phyloP scores from a whole-genome alignment of 2,113 vertebrate genomes.

The Lathamus discolor region DNA sequence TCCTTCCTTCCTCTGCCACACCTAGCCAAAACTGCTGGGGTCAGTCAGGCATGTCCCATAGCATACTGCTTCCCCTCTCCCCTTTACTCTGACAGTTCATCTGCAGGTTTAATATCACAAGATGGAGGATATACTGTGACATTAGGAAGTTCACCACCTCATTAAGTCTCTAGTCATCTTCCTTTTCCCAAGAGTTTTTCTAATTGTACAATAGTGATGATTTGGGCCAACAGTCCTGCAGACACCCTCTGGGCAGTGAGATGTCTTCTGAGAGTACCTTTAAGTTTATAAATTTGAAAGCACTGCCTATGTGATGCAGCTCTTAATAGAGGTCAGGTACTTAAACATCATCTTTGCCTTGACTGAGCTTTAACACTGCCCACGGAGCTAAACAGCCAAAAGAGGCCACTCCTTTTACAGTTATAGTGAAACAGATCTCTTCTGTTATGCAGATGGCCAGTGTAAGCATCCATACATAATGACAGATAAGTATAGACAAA shows the following conservation, averaged over 20 bases:
- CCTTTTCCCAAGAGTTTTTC: not conserved
- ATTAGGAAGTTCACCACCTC: not conserved
- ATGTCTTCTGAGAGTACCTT: not conserved
- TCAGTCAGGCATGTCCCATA: not conserved
- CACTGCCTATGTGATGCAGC: not conserved
- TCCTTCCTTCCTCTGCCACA: not conserved
- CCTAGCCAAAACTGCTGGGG: not conserved
- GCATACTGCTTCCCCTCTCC: not conserved
- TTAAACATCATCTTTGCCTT: not conserved
- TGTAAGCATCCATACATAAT: not conserved
- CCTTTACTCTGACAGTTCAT: not conserved
- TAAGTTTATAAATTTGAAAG: not conserved
- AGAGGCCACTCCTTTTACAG: not conserved
- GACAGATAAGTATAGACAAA: not conserved
- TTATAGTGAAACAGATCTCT: not conserved
- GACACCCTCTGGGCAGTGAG: not conserved
- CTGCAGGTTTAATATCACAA: not conserved
- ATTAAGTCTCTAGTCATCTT: not conserved
- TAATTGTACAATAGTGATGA: not conserved
- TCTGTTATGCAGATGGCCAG: not conserved
- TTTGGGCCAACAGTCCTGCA: not conserved
- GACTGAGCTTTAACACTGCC: not conserved
- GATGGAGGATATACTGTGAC: not conserved
- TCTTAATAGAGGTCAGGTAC: not conserved
- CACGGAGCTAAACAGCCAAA: not conserved